Percentiles rank a stretch among this genome's conserved stretches.
These are phyloP conservation scores for Macrobrachium nipponense DNA, from an alignment of 1,140 invertebrate species.

Conservation along the genomic window DNA sequence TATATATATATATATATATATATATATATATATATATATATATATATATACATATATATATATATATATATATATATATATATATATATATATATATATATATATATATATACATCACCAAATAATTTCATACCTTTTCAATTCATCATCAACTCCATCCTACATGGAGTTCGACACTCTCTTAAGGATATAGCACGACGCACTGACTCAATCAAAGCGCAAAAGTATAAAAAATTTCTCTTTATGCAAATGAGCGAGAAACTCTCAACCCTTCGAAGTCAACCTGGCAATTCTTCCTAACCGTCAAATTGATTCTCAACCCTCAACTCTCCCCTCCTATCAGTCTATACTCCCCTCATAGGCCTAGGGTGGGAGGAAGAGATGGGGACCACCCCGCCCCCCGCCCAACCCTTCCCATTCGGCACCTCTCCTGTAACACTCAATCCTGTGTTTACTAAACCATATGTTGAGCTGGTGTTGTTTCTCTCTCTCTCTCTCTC, in stretches of 20 bases:
- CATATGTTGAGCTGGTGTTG: background rate
- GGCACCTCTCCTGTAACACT: background rate
- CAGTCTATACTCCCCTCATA: background rate
- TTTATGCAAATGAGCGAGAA: no score
- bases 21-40: no score
- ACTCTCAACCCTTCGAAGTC: no score
- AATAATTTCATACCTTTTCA: background rate
- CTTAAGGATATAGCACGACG: background rate
- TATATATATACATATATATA: background rate
- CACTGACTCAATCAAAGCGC: no score
- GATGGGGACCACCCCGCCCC: background rate
- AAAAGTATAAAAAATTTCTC: no score
- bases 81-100: constrained; percentile 26
- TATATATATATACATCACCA: background rate
- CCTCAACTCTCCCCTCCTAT: background rate
- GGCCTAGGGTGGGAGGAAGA: background rate
- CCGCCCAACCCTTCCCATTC: background rate
- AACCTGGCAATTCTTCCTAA: no score
- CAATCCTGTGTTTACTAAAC: no score
- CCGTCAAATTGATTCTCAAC: background rate
- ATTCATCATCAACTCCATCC: background rate
- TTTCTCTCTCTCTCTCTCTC: constrained; percentile 20
- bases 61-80: constrained; percentile 14
- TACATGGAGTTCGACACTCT: background rate
- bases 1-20: no score